phyloP scores from a whole-genome alignment of 1,140 invertebrate species.

The Adoxophyes honmai region DNA sequence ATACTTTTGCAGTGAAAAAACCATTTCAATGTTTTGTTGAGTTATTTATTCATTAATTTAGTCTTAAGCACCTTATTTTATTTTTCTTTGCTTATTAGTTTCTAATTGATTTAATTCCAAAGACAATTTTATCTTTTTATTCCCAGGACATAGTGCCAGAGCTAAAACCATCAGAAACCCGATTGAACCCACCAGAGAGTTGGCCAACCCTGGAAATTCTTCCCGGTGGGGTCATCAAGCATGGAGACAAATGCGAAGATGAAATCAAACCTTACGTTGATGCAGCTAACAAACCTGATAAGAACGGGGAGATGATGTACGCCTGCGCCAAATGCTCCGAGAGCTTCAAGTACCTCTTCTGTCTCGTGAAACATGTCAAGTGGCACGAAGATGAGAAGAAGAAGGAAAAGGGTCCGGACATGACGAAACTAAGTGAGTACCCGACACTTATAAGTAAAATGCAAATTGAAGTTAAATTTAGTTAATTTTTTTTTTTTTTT shows the following conservation, averaged over 20 bases:
- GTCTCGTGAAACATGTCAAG: conserved; percentile 54
- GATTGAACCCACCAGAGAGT: conserved; percentile 29
- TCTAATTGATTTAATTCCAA: too few species aligned
- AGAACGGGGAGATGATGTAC: conserved; percentile 45
- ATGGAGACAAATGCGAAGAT: conserved; percentile 37
- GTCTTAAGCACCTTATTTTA: too few species aligned
- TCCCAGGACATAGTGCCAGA: conserved; percentile 5
- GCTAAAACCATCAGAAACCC: conserved; percentile 16
- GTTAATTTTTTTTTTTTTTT: too few species aligned
- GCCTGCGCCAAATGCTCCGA: conserved; percentile 61
- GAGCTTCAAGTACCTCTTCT: conserved; percentile 50
- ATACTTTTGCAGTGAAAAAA: too few species aligned
- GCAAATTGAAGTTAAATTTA: too few species aligned
- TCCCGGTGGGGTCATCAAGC: conserved; percentile 56
- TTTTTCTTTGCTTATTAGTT: too few species aligned
- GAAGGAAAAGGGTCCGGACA: conserved; percentile 21
- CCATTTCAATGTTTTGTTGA: too few species aligned
- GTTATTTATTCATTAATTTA: too few species aligned
- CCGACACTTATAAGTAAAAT: too few species aligned
- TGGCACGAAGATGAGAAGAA: conserved; percentile 50
- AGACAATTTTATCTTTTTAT: not conserved
- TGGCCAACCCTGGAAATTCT: conserved; percentile 64
- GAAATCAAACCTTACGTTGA: conserved; percentile 17
- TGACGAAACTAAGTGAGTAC: conserved; percentile 37
- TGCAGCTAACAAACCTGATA: conserved; percentile 17